Evolutionary conservation across 2,113 vertebrate genomes (phyloP).

Genomic region (Pluvianellus socialis): DNA sequence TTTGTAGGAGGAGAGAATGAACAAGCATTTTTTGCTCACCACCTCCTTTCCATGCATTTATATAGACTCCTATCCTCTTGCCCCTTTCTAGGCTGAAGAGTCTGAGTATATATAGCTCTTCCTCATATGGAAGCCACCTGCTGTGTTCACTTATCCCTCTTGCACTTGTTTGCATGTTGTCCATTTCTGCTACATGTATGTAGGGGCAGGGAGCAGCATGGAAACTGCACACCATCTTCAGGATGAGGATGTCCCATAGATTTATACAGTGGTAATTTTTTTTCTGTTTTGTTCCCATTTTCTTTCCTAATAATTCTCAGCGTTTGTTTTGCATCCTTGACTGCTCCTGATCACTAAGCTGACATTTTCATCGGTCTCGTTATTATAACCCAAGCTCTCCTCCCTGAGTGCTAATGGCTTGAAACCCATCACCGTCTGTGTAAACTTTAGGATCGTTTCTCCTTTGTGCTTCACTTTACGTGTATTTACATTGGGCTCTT

Average conservation of each 20-base stretch:
- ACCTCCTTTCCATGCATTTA: background rate
- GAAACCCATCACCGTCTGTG: background rate
- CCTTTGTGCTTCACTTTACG: background rate
- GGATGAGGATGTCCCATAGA: background rate
- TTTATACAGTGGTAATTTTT: background rate
- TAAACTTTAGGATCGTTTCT: background rate
- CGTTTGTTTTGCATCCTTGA: background rate
- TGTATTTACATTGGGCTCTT: background rate
- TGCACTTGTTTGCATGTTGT: background rate
- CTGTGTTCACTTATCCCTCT: background rate
- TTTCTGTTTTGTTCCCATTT: background rate
- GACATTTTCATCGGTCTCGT: background rate
- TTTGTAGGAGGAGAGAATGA: background rate
- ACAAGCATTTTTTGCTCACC: background rate
- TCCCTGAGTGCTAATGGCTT: background rate
- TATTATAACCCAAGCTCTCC: background rate
- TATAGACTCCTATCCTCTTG: background rate
- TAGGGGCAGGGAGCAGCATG: background rate
- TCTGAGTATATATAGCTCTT: background rate
- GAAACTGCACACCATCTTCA: background rate
- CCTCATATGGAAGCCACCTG: background rate
- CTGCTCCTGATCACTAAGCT: background rate
- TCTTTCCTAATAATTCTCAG: background rate
- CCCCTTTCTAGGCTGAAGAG: background rate
- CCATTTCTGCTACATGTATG: background rate